Evolutionary conservation across 2,797 vertebrate species (phyloP).

Genomic region (Phrynocephalus forsythii): DNA sequence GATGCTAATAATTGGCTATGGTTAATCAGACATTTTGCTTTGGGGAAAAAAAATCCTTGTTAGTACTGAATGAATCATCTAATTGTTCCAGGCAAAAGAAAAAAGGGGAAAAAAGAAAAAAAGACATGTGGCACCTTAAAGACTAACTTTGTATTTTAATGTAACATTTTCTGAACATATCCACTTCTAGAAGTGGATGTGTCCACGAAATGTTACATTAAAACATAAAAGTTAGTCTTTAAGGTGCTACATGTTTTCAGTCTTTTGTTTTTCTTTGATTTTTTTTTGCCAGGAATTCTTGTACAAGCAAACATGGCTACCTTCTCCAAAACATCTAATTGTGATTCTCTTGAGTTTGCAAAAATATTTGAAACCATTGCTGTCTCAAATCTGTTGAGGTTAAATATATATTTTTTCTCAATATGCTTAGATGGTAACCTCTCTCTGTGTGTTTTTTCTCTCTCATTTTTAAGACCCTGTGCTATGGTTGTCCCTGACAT

Average conservation of each 20-base stretch:
- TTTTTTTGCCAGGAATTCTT: no score
- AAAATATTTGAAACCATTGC: conserved; percentile 62
- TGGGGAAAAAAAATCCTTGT: conserved; percentile 52
- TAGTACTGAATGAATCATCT: conserved; percentile 66
- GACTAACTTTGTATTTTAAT: no score
- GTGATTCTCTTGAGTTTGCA: conserved; percentile 51
- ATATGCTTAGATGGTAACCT: conserved; percentile 48
- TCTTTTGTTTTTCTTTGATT: no score
- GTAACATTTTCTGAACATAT: no score
- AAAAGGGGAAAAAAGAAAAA: no score
- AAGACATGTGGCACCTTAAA: no score
- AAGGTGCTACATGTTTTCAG: no score
- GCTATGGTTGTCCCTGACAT: conserved; percentile 87
- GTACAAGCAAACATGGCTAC: no score
- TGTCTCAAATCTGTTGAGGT: conserved; percentile 32
- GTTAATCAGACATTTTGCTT: conserved; percentile 58
- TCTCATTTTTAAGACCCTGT: conserved; percentile 78
- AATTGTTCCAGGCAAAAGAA: conserved; percentile 45
- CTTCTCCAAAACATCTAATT: conserved; percentile 52
- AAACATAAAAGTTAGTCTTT: no score
- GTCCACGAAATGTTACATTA: no score
- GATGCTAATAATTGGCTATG: conserved; percentile 50
- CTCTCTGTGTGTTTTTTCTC: conserved; percentile 22
- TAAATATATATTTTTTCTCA: conserved; percentile 38
- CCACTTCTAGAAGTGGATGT: no score